Conservation (phyloP, 1,140 invertebrate species). For the Caligus rogercresseyi region DNA sequence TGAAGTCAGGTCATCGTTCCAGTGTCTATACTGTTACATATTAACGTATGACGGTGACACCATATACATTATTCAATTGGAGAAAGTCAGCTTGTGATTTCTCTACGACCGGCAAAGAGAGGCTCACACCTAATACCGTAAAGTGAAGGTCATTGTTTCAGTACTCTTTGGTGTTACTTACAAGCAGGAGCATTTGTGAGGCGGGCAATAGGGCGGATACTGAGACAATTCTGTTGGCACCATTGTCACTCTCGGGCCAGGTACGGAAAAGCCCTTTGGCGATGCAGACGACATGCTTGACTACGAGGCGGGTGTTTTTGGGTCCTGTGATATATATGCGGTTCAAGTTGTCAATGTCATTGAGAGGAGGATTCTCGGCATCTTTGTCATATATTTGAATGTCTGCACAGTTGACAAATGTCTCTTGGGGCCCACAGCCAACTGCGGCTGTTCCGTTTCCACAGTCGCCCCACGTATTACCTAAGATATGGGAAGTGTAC, state of each 20-base stretch:
- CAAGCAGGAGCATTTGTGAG: conserved; percentile 53
- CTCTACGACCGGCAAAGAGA: no score
- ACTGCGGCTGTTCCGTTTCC: conserved; percentile 60
- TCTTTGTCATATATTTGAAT: conserved; percentile 38
- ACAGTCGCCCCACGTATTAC: conserved; percentile 72
- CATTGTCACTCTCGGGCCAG: conserved; percentile 64
- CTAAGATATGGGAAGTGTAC: conserved; percentile 28
- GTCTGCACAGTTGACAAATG: conserved; percentile 71
- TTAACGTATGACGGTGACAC: no score
- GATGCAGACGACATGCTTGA: neutral
- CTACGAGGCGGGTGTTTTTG: neutral
- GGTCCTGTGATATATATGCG: neutral
- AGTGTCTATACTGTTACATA: no score
- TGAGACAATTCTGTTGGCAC: conserved; percentile 63
- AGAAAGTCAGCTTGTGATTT: neutral
- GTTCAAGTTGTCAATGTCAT: neutral
- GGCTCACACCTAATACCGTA: no score
- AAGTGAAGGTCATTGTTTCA: no score
- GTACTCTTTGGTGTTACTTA: no score
- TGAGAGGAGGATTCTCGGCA: neutral
- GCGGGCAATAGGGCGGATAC: conserved; percentile 64
- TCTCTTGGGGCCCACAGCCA: conserved; percentile 66
- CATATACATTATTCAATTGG: neutral
- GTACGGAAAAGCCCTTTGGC: conserved; percentile 67
- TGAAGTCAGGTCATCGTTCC: no score